phyloP scores from a whole-genome alignment of 2,113 vertebrate species.

The Choloepus hoffmanni region DNA sequence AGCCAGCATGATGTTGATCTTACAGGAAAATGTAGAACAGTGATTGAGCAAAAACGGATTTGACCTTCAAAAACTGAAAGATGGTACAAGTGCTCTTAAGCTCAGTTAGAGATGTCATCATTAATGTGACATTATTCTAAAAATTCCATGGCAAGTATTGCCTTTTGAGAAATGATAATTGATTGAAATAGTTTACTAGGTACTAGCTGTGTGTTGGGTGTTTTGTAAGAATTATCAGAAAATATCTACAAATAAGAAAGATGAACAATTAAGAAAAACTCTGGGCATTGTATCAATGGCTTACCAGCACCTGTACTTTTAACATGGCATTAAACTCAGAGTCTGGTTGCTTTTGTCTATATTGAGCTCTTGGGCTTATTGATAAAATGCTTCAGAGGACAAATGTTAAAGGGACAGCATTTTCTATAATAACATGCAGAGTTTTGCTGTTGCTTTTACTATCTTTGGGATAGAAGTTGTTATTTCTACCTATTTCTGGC shows the following conservation, averaged over 20 bases:
- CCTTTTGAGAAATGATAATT: slow-evolving; percentile 22
- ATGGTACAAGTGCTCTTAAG: neutral
- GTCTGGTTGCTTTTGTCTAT: neutral
- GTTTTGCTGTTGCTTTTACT: slow-evolving; percentile 44
- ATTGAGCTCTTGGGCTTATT: neutral
- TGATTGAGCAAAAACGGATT: neutral
- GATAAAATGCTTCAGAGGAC: slow-evolving; percentile 15
- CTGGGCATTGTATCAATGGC: neutral
- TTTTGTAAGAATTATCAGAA: slow-evolving; percentile 20
- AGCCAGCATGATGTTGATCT: neutral
- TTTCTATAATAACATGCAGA: neutral
- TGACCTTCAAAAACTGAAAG: slow-evolving; percentile 47
- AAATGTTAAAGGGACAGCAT: neutral
- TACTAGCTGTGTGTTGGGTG: neutral
- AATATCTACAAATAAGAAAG: slow-evolving; percentile 47
- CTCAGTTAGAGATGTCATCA: slow-evolving; percentile 11
- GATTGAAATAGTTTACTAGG: neutral
- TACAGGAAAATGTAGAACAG: neutral
- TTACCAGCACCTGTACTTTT: neutral
- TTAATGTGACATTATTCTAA: slow-evolving; percentile 16
- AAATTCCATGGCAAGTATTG: neutral
- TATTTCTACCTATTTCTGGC: slow-evolving; percentile 51
- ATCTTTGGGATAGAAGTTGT: neutral
- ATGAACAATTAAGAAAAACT: neutral
- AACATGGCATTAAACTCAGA: neutral